A percentile compares a stretch with the other conserved stretches of the same genome.
Conservation (phyloP, 30 jellyfish, hydroid and myxozoan genomes). For the Turritopsis rubra region DNA sequence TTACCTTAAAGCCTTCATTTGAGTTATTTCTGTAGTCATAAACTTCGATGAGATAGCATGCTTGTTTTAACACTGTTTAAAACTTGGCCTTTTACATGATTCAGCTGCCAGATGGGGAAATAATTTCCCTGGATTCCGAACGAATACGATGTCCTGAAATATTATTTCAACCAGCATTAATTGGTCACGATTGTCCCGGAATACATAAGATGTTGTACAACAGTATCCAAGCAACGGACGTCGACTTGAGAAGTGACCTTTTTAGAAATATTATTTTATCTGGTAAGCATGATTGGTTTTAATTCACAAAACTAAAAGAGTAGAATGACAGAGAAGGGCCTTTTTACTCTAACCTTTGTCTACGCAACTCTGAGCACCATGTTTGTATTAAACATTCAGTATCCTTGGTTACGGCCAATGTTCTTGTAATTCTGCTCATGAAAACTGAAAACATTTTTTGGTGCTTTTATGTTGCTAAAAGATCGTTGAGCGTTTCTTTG, state of each 20-base stretch:
- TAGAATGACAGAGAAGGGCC: too few species aligned
- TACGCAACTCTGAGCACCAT: too few species aligned
- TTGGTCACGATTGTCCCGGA: constrained; percentile 84
- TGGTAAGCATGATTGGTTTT: constrained; percentile 37
- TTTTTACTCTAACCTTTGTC: too few species aligned
- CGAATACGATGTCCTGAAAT: constrained; percentile 84
- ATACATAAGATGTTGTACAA: constrained; percentile 54
- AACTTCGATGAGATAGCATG: not conserved
- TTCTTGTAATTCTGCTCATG: too few species aligned
- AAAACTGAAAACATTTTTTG: too few species aligned
- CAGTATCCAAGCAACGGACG: constrained; percentile 60
- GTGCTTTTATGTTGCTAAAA: too few species aligned
- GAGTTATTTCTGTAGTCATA: not conserved
- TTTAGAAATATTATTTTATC: constrained; percentile 68
- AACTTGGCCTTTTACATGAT: not conserved
- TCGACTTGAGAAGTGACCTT: constrained; percentile 60
- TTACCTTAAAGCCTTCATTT: not conserved
- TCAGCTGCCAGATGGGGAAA: constrained; percentile 95
- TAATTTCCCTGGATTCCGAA: constrained; percentile 48
- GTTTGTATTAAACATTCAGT: too few species aligned
- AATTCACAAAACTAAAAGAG: not conserved
- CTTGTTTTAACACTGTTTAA: not conserved
- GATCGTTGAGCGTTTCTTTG: too few species aligned
- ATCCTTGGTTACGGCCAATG: too few species aligned
- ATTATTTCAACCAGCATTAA: constrained; percentile 75